These are phyloP conservation scores for Diglossa cyanea DNA, from an alignment of 2,797 vertebrate genomes.

Conservation along the genomic window DNA sequence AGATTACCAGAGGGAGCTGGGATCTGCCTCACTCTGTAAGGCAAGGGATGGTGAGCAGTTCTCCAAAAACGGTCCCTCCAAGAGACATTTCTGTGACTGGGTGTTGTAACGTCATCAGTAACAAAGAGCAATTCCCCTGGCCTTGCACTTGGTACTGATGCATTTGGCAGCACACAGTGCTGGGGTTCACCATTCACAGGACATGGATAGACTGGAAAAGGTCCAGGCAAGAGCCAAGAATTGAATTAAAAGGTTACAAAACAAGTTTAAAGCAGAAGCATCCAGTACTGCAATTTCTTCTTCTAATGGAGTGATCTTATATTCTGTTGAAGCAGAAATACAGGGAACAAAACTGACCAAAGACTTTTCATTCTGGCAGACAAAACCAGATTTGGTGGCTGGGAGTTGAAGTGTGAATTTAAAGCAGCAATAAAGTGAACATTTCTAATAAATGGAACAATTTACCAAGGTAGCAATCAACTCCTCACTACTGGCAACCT, in stretches of 20 bases:
- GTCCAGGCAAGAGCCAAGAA: background rate
- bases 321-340: background rate
- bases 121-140: background rate
- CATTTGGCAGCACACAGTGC: background rate
- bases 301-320: background rate
- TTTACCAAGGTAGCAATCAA: background rate
- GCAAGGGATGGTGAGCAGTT: background rate
- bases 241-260: background rate
- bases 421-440: background rate
- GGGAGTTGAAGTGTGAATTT: background rate
- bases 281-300: background rate
- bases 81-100: fast-evolving
- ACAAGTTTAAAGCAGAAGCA: background rate
- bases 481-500: background rate
- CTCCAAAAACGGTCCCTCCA: background rate
- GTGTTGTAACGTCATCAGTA: background rate
- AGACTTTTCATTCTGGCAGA: background rate
- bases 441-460: background rate
- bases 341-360: background rate
- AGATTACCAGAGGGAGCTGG: background rate
- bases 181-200: background rate
- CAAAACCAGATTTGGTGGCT: background rate
- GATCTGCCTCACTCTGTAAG: background rate
- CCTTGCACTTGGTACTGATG: background rate
- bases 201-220: background rate